Evolutionary conservation across 2,888 invertebrate genomes (phyloP), one percentile per base, ranked within the genome.

Genomic region (Rotaria magnacalcarata): DNA sequence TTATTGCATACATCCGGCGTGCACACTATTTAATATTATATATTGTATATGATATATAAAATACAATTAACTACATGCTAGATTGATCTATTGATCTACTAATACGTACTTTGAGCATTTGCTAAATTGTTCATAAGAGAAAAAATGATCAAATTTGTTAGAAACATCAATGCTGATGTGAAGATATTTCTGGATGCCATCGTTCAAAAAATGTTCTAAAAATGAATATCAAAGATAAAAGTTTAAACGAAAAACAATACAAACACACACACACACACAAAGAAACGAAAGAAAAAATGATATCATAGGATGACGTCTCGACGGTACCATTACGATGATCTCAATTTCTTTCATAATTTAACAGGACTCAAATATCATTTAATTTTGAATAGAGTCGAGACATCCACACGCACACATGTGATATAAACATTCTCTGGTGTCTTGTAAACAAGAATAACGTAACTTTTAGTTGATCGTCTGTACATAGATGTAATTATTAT

Each of bases 91-190:
- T 2, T 21, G 19, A 47, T 47, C 80, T 80, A 80, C 80, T 24
- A 34, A 67, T 67, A 80, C 80, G n/a, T 80, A 80, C 80, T 80
- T 24, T 80, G 80, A 47, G 80, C 43, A 80, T n/a, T 47, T n/a
- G 80, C 7, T 14, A 47, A 14, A 47, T 43, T 24, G 47, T 80
- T 80, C 16, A 80, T 43, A n/a, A n/a, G 2, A 5, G 47, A 80
- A 47, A 47, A 47, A 47, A 47, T 80, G 24, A 80, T 47, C 24
- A 24, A 14, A 80, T 47, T n/a, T n/a, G 7, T 24, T 47, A 47
- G 8, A 24, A 80, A 47, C 47, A 47, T 80, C 4, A 43, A n/a
- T 80, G 47, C 11, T 80, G 80, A 47, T 47, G 1, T 24, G 24
- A 47, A 11, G n/a, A 80, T 43, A 14, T 47, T 47, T 1, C 34